Conservation (phyloP, 1,140 invertebrate genomes). For the Drosophila sp. region DNA sequence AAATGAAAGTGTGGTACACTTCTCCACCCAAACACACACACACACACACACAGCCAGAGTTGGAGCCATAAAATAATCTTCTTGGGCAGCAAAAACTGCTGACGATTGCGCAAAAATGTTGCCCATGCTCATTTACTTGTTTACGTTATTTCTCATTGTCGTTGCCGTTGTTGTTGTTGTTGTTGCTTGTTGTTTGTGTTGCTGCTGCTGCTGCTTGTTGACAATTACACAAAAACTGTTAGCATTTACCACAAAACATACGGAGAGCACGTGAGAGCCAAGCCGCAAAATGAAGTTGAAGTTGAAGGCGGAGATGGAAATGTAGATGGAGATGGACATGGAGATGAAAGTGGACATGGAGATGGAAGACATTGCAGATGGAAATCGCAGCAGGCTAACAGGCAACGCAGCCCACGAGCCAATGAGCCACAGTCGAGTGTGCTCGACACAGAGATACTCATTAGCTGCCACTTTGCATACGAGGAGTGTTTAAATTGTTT, state of each 20-base stretch:
- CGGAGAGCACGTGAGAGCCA: constrained; percentile 17
- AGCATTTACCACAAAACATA: constrained; percentile 76
- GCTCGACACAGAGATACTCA: neutral
- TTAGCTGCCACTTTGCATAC: too few relatives aligned
- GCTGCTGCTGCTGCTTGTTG: constrained; percentile 55
- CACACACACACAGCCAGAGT: constrained; percentile 3
- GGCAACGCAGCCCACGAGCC: neutral
- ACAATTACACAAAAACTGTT: constrained; percentile 82
- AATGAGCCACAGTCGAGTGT: neutral
- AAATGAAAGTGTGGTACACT: constrained; percentile 65
- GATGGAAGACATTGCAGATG: constrained; percentile 33
- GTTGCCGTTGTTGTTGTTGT: constrained; percentile 33
- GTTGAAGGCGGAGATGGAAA: constrained; percentile 2
- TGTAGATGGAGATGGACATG: too few relatives aligned
- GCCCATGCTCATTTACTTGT: constrained; percentile 72
- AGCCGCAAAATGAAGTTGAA: constrained; percentile 34
- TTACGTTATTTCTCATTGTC: constrained; percentile 78
- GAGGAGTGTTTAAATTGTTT: too few relatives aligned
- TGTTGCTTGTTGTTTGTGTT: constrained; percentile 17
- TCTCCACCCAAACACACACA: neutral
- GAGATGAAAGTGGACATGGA: constrained; percentile 9
- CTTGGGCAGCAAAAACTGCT: constrained; percentile 59
- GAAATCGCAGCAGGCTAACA: constrained; percentile 38
- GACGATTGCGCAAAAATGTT: constrained; percentile 70
- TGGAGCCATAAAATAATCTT: constrained; percentile 65